Evolutionary conservation across 1,140 invertebrate genomes (phyloP), one percentile per base, ranked within the genome.

Genomic region (Leptinotarsa texana): DNA sequence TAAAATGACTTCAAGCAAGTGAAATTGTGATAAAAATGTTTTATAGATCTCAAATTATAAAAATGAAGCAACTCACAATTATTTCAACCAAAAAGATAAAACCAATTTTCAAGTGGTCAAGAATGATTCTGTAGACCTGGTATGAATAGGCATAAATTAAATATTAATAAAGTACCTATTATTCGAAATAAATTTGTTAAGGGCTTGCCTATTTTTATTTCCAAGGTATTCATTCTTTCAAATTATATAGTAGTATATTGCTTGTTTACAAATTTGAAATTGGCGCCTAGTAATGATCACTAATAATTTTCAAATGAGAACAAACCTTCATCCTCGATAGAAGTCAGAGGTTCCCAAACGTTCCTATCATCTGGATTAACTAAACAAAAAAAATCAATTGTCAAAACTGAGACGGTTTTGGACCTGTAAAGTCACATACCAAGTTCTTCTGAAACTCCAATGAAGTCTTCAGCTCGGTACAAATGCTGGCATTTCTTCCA

Each of bases 401-500:
- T 47, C 42, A 73, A 63, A 24, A 61, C n/a, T 57, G n/a, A 18
- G n/a, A 57, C n/a, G 15, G n/a, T 3, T 18, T 57, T 57, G n/a
- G 51, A 3, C n/a, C n/a, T 17, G 51, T 17, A 18, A 33, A 51
- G 15, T 57, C 24, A 63, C 61, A 47, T 27, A 62, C 71, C 61
- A 27, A 63, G 11, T 63, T 63, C 62, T 63, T 73, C 71, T 15
- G 24, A 47, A 15, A 17, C 63, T 65, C 21, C 27, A 15, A 63
- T n/a, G 13, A 42, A 61, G 24, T 75, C 73, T 13, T 48, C 65
- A 0, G 27, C 3, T 69, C 67, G 67, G 33, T 66, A 74, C 47
- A 74, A 66, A 27, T 75, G 69, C 69, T 79, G 79, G 72, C 78
- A 81, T 69, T 80, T 80, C 70, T 81, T 81, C 80, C 79, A 80